Base-by-base conservation (phyloP, 2,797 vertebrate species). In the Sebastes minor region DNA sequence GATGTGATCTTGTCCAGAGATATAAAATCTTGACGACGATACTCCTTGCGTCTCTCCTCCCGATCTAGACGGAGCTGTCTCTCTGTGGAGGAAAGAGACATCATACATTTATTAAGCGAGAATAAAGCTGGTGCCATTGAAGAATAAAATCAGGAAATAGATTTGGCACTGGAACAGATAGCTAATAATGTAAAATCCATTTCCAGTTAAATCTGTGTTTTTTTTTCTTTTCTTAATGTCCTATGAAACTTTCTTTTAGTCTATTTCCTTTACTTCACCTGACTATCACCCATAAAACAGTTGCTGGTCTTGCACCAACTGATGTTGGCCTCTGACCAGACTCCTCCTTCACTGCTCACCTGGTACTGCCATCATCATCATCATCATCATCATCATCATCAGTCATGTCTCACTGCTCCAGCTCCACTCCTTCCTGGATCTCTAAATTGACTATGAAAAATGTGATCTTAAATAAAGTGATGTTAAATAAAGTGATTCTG, bases 11-110 rank as follows among this genome's bases (percentile, higher is more conserved):
- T 94, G 83, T 97, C 97, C 96, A 99, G 77, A 0, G 93, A 81
- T 86, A 97, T 88, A 63, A 96, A 97, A 33, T 96, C 96, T 87
- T 92, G 91, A 76, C 96, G 96, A 79, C 93, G 78, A 81, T 97
- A 98, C 86, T 98, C 97, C 94, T 97, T 98, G 87, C 97, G 98
- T 80, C 97, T 97, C 71, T 98, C 98, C 61, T 99, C 97, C 86
- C 92, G 89, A 64, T 96, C 95, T 92, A 99, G 96, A 94, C 95
- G 95, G 88, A 98, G 94, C 85, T 98, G 95, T 89, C 98, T 97
- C 73, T 98, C 98, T 99, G 90, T 69, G 61, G 25, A 86, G 38
- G 49, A 75, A 67, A 88, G 23, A 16, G 23, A 16, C 27, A 70
- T 6, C 18, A 78, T 2, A 68, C 0, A 76, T 52, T 46, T 20